phyloP scores from a whole-genome alignment of 1,140 invertebrate species.

The Drosophila mayri region DNA sequence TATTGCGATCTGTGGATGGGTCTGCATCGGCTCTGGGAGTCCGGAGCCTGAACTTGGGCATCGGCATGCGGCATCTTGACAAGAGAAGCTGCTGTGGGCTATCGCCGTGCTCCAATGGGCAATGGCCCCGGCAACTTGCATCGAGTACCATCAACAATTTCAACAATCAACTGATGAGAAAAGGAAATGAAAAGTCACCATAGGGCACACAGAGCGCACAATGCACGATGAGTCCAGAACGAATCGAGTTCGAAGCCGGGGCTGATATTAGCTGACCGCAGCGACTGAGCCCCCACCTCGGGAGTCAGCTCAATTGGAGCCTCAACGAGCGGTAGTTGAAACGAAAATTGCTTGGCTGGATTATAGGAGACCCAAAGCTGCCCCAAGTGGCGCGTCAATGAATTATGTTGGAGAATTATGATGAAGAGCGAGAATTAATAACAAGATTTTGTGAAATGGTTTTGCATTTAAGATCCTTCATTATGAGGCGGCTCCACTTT shows the following conservation, averaged over 20 bases:
- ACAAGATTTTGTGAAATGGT: neutral
- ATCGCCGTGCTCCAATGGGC: slow-evolving; percentile 35
- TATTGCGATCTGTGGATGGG: slow-evolving; percentile 47
- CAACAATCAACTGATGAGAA: slow-evolving; percentile 81
- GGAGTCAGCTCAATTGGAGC: slow-evolving; percentile 44
- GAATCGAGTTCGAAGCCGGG: slow-evolving; percentile 25
- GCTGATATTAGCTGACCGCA: slow-evolving; percentile 53
- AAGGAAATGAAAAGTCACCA: slow-evolving; percentile 82
- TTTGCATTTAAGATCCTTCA: neutral
- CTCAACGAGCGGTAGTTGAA: slow-evolving; percentile 51
- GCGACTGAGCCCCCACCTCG: slow-evolving; percentile 41
- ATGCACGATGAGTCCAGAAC: slow-evolving; percentile 27
- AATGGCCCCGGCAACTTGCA: slow-evolving; percentile 29
- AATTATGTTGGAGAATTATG: neutral
- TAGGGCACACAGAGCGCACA: slow-evolving; percentile 70
- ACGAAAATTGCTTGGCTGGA: slow-evolving; percentile 61
- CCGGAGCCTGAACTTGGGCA: slow-evolving; percentile 19
- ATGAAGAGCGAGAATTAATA: neutral
- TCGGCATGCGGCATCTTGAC: slow-evolving; percentile 45
- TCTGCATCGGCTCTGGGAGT: slow-evolving; percentile 1
- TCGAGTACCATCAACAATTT: slow-evolving; percentile 73
- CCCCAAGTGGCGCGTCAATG: slow-evolving; percentile 9
- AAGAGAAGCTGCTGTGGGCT: slow-evolving; percentile 55
- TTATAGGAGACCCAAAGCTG: slow-evolving; percentile 35
- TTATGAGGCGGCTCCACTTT: neutral